Base-by-base conservation (phyloP, 2,113 vertebrate species). In the Cairina moschata region DNA sequence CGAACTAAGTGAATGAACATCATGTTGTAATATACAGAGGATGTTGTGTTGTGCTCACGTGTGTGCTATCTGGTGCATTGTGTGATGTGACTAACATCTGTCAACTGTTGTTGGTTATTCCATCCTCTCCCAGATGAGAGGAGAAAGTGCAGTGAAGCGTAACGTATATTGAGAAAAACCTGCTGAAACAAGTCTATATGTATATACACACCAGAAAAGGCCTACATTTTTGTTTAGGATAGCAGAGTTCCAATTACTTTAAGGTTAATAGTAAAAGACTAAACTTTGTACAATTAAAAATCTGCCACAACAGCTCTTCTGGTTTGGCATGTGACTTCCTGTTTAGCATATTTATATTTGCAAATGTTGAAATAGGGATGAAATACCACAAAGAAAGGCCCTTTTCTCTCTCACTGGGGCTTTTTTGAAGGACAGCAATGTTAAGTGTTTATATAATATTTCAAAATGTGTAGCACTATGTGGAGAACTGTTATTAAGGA, bases 71-170 rank as follows among this genome's bases (percentile, higher is more conserved):
- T 71, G 25, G 8, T n/a, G n/a, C 31, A 3, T 2, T 44, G 28
- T 21, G 23, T 0, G 3, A 52, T 25, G 74, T 25, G 32, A 59
- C 11, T 62, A 80, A 76, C 31, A 63, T 54, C 86, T 54, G 54
- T 42, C 89, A 67, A 6, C 22, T 52, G 23, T 69, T 94, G 50
- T 78, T 94, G 56, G 8, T 83, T 90, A 63, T 76, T 83, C 56
- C 15, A 11, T 69, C 46, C 17, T 76, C 25, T 75, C 20, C 40
- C 46, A 34, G 29, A 17, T 50, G 72, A 86, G 52, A 44, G 17
- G 62, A 75, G 52, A 55, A 23, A 26, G 4, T 90, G 65, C 59
- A 74, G 25, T 48, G 46, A 66, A 74, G 17, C 46, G 21, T 68
- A 55, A n/a, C 52, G 22, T 1, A 4, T 34, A 16, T 68, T 42